Conservation (phyloP, 2,888 invertebrate species). For the Lepidocyrtoides sp. region DNA sequence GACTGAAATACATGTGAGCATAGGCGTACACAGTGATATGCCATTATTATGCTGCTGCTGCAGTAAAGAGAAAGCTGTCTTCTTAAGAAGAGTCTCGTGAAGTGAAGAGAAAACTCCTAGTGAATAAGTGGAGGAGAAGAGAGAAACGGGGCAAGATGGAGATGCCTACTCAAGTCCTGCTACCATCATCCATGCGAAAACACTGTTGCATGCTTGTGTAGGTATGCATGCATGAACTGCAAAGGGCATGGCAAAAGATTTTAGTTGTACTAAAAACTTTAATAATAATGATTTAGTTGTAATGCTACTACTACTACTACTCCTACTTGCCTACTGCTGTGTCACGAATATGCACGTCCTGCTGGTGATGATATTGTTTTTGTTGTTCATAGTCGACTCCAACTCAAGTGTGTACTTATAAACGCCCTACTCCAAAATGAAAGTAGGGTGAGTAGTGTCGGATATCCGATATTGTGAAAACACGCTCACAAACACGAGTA, state of each 20-base stretch:
- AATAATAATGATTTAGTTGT: slow-evolving; percentile 2
- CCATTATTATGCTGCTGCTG: background rate
- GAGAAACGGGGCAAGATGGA: background rate
- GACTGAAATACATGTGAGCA: background rate
- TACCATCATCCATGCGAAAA: background rate
- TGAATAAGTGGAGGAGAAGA: background rate
- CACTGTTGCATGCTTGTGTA: slow-evolving; percentile 45
- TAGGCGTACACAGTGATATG: too few species aligned
- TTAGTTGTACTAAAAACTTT: background rate
- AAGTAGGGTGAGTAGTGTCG: background rate
- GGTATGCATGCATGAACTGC: background rate
- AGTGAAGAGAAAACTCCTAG: background rate
- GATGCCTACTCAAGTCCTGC: background rate
- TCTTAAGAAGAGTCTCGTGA: background rate
- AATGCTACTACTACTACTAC: background rate
- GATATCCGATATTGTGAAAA: slow-evolving; percentile 19
- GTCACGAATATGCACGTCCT: background rate
- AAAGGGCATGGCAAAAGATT: background rate
- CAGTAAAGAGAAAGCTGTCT: background rate
- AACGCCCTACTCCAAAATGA: background rate
- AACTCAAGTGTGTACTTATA: slow-evolving; percentile 3
- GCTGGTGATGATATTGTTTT: slow-evolving; percentile 21
- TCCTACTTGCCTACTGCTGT: background rate
- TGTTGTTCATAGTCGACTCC: slow-evolving; percentile 17
- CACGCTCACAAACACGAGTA: background rate